Conservation (phyloP, 2,888 invertebrate genomes). For the Drosophila helvetica region DNA sequence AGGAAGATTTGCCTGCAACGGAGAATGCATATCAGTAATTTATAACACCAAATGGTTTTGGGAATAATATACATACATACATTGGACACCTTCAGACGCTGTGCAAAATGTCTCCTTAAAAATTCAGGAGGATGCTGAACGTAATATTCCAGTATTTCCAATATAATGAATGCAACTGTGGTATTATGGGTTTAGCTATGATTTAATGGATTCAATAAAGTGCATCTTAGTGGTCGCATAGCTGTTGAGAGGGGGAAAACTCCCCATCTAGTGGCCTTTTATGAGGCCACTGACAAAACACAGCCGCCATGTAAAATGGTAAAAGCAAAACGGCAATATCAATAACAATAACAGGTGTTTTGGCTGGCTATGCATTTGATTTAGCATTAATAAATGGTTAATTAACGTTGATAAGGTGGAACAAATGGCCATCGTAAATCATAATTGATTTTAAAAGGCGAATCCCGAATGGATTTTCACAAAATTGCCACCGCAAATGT, state of each 20-base stretch:
- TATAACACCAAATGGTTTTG: background rate
- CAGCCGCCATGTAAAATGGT: background rate
- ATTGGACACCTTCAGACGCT: too few relatives aligned
- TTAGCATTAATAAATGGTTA: conserved; percentile 59
- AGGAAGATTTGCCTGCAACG: background rate
- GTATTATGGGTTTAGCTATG: too few relatives aligned
- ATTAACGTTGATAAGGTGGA: conserved; percentile 42
- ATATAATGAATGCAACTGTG: too few relatives aligned
- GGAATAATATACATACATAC: too few relatives aligned
- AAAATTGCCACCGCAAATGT: conserved; percentile 38
- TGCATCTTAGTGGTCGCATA: conserved; percentile 1
- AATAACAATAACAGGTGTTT: conserved; percentile 50
- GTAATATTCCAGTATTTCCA: too few relatives aligned
- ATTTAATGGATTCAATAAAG: too few relatives aligned
- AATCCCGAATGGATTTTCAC: conserved; percentile 32
- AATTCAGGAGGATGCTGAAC: too few relatives aligned
- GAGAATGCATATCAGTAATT: background rate
- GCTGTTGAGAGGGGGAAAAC: background rate
- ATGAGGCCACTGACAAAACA: conserved; percentile 5
- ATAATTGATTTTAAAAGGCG: conserved; percentile 42
- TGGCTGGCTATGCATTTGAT: conserved; percentile 48
- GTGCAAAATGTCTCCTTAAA: too few relatives aligned
- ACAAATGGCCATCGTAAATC: conserved; percentile 47
- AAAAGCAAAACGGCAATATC: conserved; percentile 16
- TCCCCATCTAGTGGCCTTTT: conserved; percentile 9